Conservation (phyloP, 2,113 vertebrate species). For the Sylvilagus bachmani region DNA sequence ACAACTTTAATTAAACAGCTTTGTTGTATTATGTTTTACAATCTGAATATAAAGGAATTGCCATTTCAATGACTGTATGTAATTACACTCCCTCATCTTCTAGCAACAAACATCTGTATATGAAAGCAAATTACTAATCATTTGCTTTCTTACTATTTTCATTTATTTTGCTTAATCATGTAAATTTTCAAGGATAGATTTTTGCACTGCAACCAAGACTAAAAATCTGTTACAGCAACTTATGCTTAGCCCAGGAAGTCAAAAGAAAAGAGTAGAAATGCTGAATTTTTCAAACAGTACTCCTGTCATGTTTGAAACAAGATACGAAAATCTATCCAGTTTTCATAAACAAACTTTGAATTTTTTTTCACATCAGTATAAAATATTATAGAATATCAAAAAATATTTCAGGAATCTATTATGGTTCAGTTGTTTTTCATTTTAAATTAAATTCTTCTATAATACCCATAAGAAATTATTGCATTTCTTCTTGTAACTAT, state of each 20-base stretch:
- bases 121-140: background rate
- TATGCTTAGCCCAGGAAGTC: background rate
- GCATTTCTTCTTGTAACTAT: background rate
- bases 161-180: background rate
- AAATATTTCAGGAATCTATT: background rate
- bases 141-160: background rate
- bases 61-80: background rate
- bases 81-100: background rate
- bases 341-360: background rate
- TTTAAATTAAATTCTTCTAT: background rate
- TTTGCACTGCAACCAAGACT: background rate
- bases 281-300: constrained; percentile 14
- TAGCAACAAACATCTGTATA: background rate
- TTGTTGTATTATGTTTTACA: background rate
- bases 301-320: background rate
- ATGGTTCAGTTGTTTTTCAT: background rate
- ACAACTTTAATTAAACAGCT: background rate
- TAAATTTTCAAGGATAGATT: background rate
- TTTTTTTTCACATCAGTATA: background rate
- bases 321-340: background rate
- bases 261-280: background rate
- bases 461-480: background rate
- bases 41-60: background rate
- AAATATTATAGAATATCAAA: constrained; percentile 61
- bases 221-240: background rate